Base-by-base conservation (phyloP, 2,888 invertebrate genomes). In the Plagodis dolabraria region DNA sequence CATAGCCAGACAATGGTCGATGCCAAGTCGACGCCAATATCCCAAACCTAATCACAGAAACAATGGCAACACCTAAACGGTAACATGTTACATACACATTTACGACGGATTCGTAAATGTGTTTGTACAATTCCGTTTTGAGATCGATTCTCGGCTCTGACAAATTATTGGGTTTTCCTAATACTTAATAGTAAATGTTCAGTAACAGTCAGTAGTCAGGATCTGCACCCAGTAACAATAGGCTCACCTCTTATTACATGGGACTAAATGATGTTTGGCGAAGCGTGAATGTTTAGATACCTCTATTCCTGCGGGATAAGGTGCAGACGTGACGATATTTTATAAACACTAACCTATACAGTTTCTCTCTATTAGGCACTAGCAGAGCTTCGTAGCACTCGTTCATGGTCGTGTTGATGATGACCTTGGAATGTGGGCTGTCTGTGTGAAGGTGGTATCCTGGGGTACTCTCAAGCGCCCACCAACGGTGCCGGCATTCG, bases 401-500 rank as follows among this genome's bases (percentile, higher is more conserved):
- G 58, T 93, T 90, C 67, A 96, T 93, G 38, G 95, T 95, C 61
- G 94, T 87, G 69, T 95, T 92, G 42, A 93, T 88, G 2, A 95
- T 81, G 59, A 96, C 85, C 72, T 94, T 94, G 5, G 81, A 63
- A 67, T 94, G 93, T 53, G 94, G 93, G 63, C 94, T 94, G 68
- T 95, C 95, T 10, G 96, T 95, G 56, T 96, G 94, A 69, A 98
- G 85, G 69, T 95, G 94, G 70, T 95, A 96, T 9, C 97, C 96
- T 8, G 96, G 95, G 53, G 96, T 95, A 71, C 95, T 94, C 76
- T 97, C 97, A 52, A 97, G 89, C 35, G 95, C 93, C 97, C 97
- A 98, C 72, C 95, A 93, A 59, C 95, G 94, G 7, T 87, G 83
- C 50, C 91, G 87, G 79, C 96, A 96, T 46, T 74, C 74, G 2